These are phyloP conservation scores for Orthosia incerta DNA, from an alignment of 2,888 invertebrate species.

Conservation along the genomic window DNA sequence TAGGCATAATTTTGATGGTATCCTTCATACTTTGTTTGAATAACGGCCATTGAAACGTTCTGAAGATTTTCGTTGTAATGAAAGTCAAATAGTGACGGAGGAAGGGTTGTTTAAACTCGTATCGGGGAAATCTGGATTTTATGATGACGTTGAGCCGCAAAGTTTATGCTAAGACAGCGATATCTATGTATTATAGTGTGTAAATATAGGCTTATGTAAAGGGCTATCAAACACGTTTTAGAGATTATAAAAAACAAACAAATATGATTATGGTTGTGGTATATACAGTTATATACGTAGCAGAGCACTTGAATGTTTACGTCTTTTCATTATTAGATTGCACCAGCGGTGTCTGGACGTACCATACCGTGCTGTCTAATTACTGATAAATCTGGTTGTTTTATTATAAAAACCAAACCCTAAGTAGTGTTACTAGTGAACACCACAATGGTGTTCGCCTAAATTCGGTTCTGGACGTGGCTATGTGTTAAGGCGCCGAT, in stretches of 20 bases:
- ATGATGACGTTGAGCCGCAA: constrained; percentile 18
- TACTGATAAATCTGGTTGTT: too few species aligned
- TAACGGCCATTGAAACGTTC: constrained; percentile 46
- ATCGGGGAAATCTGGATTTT: constrained; percentile 11
- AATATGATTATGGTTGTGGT: too few species aligned
- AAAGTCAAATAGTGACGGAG: constrained; percentile 45
- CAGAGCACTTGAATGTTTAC: too few species aligned
- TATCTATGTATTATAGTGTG: neutral
- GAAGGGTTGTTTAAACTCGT: constrained; percentile 19
- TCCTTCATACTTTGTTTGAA: constrained; percentile 52
- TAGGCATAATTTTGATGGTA: constrained; percentile 55
- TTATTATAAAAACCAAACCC: too few species aligned
- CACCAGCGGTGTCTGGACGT: too few species aligned
- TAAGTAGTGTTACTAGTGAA: too few species aligned
- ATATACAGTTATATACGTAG: too few species aligned
- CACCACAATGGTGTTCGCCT: too few species aligned
- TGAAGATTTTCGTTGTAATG: constrained; percentile 52
- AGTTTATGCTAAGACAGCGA: constrained; percentile 10
- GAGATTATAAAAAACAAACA: neutral
- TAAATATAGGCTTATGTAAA: neutral
- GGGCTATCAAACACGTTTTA: neutral
- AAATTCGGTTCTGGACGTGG: too few species aligned
- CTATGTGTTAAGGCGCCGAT: too few species aligned
- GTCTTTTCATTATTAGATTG: too few species aligned
- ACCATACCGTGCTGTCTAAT: too few species aligned